These are phyloP conservation scores for Ptychochromis oligacanthus DNA, from an alignment of 2,113 vertebrate species.

Conservation along the genomic window DNA sequence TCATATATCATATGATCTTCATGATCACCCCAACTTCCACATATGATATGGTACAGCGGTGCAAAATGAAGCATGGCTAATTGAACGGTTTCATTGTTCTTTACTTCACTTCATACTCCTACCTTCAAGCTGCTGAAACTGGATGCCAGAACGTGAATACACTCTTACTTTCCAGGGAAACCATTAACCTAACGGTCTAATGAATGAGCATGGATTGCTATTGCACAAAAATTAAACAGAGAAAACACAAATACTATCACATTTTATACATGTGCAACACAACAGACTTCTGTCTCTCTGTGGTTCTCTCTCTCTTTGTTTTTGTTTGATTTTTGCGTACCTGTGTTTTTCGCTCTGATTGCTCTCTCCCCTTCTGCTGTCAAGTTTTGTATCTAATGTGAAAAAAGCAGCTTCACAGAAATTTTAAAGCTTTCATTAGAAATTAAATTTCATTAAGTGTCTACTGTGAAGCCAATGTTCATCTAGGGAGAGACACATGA, in stretches of 20 bases:
- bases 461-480: background rate
- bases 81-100: constrained; percentile 61
- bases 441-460: background rate
- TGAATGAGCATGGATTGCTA: constrained; percentile 68
- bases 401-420: constrained; percentile 72
- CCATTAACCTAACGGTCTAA: constrained; percentile 28
- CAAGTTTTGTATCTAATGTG: constrained; percentile 57
- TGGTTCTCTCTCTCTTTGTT: constrained; percentile 24
- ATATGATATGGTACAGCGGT: constrained; percentile 77
- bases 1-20: constrained; percentile 78
- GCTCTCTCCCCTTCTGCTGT: constrained; percentile 46
- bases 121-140: constrained; percentile 60
- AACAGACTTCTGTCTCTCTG: constrained; percentile 47
- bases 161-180: constrained; percentile 44
- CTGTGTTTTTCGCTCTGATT: constrained; percentile 46
- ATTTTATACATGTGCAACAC: constrained; percentile 54
- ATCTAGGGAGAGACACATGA: background rate
- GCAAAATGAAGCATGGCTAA: constrained; percentile 76
- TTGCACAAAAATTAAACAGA: constrained; percentile 45
- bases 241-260: constrained; percentile 39
- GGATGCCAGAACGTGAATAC: constrained; percentile 54
- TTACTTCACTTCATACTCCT: constrained; percentile 58
- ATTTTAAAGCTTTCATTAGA: background rate
- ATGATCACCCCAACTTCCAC: constrained; percentile 55
- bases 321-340: constrained; percentile 34